A percentile compares a stretch with the other conserved stretches of the same genome.
These are phyloP conservation scores for Caenorhabditis japonica DNA, from an alignment of 2,888 invertebrate species.

Conservation along the genomic window DNA sequence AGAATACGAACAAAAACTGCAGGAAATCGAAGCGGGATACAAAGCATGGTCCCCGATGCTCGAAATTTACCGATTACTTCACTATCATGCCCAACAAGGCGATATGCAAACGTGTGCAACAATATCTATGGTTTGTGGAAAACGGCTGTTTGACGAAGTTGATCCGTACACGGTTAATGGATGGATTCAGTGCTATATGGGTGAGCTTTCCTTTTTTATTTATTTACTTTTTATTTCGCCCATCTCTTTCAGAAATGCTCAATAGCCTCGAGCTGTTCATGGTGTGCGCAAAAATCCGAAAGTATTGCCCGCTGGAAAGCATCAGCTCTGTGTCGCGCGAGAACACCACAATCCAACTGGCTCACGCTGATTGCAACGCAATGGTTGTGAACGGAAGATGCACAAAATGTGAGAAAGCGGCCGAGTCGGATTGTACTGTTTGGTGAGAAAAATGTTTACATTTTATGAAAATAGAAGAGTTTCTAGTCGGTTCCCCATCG, in stretches of 20 bases:
- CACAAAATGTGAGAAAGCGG: conserved; percentile 30
- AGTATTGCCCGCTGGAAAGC: conserved; percentile 48
- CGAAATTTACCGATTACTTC: conserved; percentile 40
- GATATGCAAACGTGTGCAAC: conserved; percentile 64
- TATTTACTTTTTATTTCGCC: not conserved
- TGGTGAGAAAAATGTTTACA: conserved; percentile 39
- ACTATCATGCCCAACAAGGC: conserved; percentile 54
- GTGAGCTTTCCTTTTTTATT: conserved; percentile 7
- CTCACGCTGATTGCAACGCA: conserved; percentile 40
- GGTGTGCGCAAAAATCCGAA: conserved; percentile 51
- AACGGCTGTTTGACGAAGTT: conserved; percentile 43
- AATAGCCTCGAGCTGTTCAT: conserved; percentile 52
- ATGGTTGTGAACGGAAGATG: conserved; percentile 47
- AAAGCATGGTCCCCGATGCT: conserved; percentile 47
- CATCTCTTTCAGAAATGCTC: conserved; percentile 58
- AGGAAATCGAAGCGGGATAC: conserved; percentile 18
- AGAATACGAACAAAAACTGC: conserved; percentile 24
- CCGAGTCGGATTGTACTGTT: conserved; percentile 35
- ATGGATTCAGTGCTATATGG: conserved; percentile 62
- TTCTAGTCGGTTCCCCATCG: conserved; percentile 48
- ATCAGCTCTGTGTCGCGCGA: conserved; percentile 48
- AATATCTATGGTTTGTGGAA: conserved; percentile 57
- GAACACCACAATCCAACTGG: conserved; percentile 45
- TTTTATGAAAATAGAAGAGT: too few relatives aligned
- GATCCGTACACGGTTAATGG: conserved; percentile 51